Evolutionary conservation across 2,113 vertebrate genomes (phyloP).

Genomic region (Corynorhinus townsendii): DNA sequence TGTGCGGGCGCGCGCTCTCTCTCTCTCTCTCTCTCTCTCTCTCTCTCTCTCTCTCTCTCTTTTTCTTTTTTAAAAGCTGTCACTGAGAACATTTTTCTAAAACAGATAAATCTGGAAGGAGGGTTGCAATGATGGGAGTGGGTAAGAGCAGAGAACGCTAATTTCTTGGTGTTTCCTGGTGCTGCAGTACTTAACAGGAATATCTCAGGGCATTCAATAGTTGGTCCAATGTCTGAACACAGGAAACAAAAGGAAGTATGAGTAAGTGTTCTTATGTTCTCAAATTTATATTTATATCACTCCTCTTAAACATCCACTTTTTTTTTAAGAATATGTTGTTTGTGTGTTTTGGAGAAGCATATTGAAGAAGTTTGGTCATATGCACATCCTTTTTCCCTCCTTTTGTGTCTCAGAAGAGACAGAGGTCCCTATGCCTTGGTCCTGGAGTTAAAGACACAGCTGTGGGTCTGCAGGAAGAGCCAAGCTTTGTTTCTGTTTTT

Average conservation of each 20-base stretch:
- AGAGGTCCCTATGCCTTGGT: not conserved
- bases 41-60: no score
- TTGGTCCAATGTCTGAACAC: not conserved
- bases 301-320: not conserved
- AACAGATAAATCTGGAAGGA: not conserved
- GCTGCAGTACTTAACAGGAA: not conserved
- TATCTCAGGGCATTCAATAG: not conserved
- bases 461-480: accelerated
- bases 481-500: not conserved
- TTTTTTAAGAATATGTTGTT: not conserved
- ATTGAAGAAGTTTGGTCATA: not conserved
- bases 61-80: not conserved
- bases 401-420: accelerated
- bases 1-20: no score
- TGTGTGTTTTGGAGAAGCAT: not conserved
- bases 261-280: not conserved
- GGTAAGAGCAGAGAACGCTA: not conserved
- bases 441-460: not conserved
- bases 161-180: not conserved
- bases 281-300: not conserved
- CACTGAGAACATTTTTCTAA: constrained; percentile 11
- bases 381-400: not conserved
- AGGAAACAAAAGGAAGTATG: not conserved
- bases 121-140: not conserved
- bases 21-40: no score